Evolutionary conservation across 1,140 invertebrate species (phyloP), one percentile per base, ranked within the genome.

Genomic region (Eupristina koningsbergeri): DNA sequence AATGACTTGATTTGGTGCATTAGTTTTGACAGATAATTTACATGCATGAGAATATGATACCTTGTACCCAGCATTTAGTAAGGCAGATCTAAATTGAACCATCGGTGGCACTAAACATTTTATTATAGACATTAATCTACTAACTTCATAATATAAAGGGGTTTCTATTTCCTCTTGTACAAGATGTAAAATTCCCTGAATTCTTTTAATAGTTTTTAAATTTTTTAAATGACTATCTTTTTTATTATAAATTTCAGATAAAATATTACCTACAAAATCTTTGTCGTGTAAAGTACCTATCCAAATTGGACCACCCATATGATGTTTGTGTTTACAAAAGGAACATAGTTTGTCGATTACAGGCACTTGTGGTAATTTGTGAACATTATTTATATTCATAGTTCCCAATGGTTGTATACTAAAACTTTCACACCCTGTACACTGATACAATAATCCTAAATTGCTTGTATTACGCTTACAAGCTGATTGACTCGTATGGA

Each of bases 281-380:
- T 92, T 89, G 88, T 97, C 94, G 90, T 99, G 98, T 50, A 99
- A 93, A 19, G 95, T 95, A 19, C 94, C 96, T 9, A 95, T 94
- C 98, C 98, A 99, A 84, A 99, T 96, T 0, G 99, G 99, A 29
- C 99, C 99, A 58, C 97, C 98, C 82, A 99, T 91, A 88, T 96
- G 95, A 92, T 96, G 95, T 75, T 92, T 93, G 84, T 95, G 93
- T 3, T 94, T 93, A 91, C 98, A 99, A 88, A 97, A 94, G 83
- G 93, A 92, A 92, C 98, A 99, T 61, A 93, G 91, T 47, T 93
- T 89, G 31, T 93, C 91, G 3, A 97, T 95, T 0, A 94, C 89
- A 0, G 97, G 96, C 13, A 94, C 96, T 47, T 92, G 89, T 0
- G 96, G 94, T 81, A 97, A 91, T 85, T 94, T 94, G 71, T 93